Evolutionary conservation across 2,113 vertebrate species (phyloP).

Genomic region (Tenrec ecaudatus): DNA sequence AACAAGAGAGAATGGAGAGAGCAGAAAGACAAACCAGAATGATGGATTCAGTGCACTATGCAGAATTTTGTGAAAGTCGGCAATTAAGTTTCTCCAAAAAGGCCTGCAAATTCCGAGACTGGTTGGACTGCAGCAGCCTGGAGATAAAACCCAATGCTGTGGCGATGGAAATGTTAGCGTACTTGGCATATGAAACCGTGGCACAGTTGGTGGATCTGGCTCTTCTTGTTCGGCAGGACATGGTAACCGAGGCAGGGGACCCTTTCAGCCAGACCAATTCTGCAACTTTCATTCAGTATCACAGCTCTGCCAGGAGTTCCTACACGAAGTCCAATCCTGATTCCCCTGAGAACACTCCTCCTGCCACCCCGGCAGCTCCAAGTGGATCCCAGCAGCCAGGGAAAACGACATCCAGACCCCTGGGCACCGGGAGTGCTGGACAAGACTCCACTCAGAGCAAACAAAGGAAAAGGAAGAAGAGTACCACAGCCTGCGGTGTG

Average conservation of each 20-base stretch:
- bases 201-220: too few species aligned
- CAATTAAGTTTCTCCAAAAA: too few species aligned
- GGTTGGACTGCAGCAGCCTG: constrained; percentile 97
- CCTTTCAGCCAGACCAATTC: too few species aligned
- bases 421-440: constrained; percentile 88
- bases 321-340: constrained; percentile 87
- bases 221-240: too few species aligned
- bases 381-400: constrained; percentile 86
- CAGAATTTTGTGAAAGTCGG: too few species aligned
- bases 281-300: too few species aligned
- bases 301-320: too few species aligned
- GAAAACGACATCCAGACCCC: constrained; percentile 82
- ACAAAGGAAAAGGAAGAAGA: constrained; percentile 93
- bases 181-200: constrained; percentile 96
- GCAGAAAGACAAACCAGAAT: too few species aligned
- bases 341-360: constrained; percentile 92
- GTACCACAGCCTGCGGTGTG: constrained; percentile 94
- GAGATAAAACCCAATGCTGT: constrained; percentile 96
- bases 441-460: constrained; percentile 90
- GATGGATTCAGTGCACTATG: too few species aligned
- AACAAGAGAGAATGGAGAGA: constrained; percentile 98
- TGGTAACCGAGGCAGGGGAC: too few species aligned
- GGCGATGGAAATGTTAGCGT: constrained; percentile 97
- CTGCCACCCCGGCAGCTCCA: constrained; percentile 89
- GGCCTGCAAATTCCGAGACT: constrained; percentile 97